These are phyloP conservation scores for Amiota minor DNA, from an alignment of 2,888 invertebrate genomes.

Conservation along the genomic window DNA sequence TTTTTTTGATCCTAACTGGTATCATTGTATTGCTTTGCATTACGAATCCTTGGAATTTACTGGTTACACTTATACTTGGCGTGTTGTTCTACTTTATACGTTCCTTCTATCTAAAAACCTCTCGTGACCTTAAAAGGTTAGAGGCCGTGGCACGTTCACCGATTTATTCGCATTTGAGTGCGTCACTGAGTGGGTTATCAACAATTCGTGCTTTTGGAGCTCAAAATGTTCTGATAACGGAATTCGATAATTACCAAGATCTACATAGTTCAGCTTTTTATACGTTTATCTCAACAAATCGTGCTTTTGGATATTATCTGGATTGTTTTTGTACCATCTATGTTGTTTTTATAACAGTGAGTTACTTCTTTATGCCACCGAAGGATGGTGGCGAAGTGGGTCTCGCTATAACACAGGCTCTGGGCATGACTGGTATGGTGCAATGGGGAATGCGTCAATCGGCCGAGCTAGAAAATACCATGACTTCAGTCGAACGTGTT, in stretches of 20 bases:
- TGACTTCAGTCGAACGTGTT: slow-evolving; percentile 90
- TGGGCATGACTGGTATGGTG: slow-evolving; percentile 80
- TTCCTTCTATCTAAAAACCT: slow-evolving; percentile 84
- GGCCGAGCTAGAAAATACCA: slow-evolving; percentile 89
- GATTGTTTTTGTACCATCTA: slow-evolving; percentile 91
- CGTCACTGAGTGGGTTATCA: slow-evolving; percentile 91
- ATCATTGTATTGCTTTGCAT: slow-evolving; percentile 84
- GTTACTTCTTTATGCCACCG: slow-evolving; percentile 82
- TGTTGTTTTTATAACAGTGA: slow-evolving; percentile 87
- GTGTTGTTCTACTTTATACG: slow-evolving; percentile 83
- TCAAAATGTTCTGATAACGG: slow-evolving; percentile 82
- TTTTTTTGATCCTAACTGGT: slow-evolving; percentile 85
- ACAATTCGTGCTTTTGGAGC: slow-evolving; percentile 93
- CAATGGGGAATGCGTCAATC: slow-evolving; percentile 94
- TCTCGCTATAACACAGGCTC: slow-evolving; percentile 85
- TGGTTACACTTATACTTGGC: slow-evolving; percentile 81
- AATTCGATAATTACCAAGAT: slow-evolving; percentile 88
- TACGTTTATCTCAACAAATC: slow-evolving; percentile 88
- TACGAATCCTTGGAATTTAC: slow-evolving; percentile 83
- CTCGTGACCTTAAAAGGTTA: slow-evolving; percentile 85
- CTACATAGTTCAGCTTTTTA: slow-evolving; percentile 94
- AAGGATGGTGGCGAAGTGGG: slow-evolving; percentile 84
- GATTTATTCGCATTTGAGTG: slow-evolving; percentile 92
- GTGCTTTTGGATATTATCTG: slow-evolving; percentile 95
- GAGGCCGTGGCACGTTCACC: slow-evolving; percentile 92